phyloP scores from a whole-genome alignment of 2,888 invertebrate species.

The Palloptera scutellata region DNA sequence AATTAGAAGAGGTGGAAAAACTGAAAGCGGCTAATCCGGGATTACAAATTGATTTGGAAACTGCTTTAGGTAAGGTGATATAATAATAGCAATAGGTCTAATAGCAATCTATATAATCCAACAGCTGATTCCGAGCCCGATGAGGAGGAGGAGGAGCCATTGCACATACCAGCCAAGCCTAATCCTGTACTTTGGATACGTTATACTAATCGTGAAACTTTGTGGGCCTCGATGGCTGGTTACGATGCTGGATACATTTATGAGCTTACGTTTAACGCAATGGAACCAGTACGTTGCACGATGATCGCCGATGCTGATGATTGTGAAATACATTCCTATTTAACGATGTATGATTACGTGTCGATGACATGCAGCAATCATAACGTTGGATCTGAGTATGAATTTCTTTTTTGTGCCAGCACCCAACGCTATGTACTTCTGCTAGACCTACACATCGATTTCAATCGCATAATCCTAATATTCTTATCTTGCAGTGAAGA shows the following conservation, averaged over 20 bases:
- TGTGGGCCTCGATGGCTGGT: conserved; percentile 72
- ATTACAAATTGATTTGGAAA: conserved; percentile 69
- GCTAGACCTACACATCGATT: neutral
- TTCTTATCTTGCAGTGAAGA: conserved; percentile 61
- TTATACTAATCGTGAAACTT: conserved; percentile 66
- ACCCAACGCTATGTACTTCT: neutral
- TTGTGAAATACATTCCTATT: conserved; percentile 68
- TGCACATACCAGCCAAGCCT: conserved; percentile 69
- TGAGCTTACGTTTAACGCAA: conserved; percentile 66
- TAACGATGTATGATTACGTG: conserved; percentile 65
- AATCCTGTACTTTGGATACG: conserved; percentile 69
- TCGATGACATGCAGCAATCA: too few species aligned
- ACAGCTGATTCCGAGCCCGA: conserved; percentile 68
- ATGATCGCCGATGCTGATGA: conserved; percentile 67
- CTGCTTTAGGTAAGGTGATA: conserved; percentile 68
- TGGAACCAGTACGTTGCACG: conserved; percentile 64
- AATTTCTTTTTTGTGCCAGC: neutral
- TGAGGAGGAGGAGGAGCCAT: conserved; percentile 66
- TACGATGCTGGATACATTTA: conserved; percentile 76
- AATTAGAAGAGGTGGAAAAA: conserved; percentile 69
- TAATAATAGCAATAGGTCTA: neutral
- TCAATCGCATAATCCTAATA: neutral
- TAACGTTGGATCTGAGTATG: too few species aligned
- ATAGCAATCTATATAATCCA: too few species aligned
- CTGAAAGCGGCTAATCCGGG: conserved; percentile 69